Evolutionary conservation across 1,140 invertebrate genomes (phyloP), one percentile per base, ranked within the genome.

Genomic region (Brachystomella parvula): DNA sequence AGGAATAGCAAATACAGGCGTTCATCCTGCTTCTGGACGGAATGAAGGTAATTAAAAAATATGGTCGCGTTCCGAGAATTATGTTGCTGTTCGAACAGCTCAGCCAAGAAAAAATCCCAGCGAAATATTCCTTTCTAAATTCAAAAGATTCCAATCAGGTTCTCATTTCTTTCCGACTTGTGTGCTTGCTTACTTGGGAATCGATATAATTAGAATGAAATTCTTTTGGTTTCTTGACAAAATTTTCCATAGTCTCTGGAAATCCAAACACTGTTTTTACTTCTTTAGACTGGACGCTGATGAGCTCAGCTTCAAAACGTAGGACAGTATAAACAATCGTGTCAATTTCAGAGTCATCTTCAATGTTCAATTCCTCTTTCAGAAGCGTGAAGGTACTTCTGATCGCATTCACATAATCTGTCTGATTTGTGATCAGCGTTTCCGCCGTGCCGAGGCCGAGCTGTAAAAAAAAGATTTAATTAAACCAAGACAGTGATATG

Each of bases 271-370:
- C 57, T 17, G 21, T 17, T 0, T 15, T 44, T 59, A 24, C 56
- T 21, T 44, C 47, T 53, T 49, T 69, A 6, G 68, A 53, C 31
- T 58, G 60, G 0, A 65, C 15, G 15, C 32, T n/a, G 15, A 2
- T 31, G 24, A 65, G 17, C n/a, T 69, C 64, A 29, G 64, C 68
- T 63, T 69, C 68, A 59, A 69, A 69, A 19, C 32, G 21, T 59
- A 65, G 65, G 3, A 69, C 63, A 15, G 63, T 26, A n/a, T 65
- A 69, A n/a, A 66, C 64, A 17, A 69, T 69, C 31, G 68, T 63
- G 33, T 69, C 68, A 32, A 69, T 65, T 60, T 69, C 68, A 17
- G 1, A 6, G 0, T 65, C 63, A 28, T 69, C 67, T 35, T 66
- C 59, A 47, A 69, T 63, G 21, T 44, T 21, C 12, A 69, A 21